phyloP scores from a whole-genome alignment of 2,113 vertebrate species.

The Myocastor coypus region DNA sequence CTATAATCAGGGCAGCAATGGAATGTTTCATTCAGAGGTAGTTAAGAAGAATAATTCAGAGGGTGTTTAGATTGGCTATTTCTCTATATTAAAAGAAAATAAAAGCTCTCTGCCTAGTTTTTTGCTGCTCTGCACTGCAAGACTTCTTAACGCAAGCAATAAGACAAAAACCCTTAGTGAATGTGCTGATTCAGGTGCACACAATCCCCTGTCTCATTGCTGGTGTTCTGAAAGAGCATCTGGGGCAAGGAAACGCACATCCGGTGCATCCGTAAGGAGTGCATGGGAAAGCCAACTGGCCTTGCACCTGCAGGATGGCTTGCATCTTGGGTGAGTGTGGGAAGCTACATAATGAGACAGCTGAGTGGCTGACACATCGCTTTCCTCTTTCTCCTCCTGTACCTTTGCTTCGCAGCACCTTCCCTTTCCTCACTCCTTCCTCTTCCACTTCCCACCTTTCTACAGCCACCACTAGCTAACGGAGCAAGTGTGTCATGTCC shows the following conservation, averaged over 20 bases:
- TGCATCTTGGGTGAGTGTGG: conserved; percentile 77
- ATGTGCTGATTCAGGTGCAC: conserved; percentile 83
- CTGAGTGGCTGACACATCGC: conserved; percentile 69
- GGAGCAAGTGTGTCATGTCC: conserved; percentile 54
- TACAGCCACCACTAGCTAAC: conserved; percentile 34
- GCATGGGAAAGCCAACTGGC: conserved; percentile 71
- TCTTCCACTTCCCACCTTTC: conserved; percentile 14
- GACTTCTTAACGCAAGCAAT: conserved; percentile 60
- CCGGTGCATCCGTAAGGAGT: conserved; percentile 77
- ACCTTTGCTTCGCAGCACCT: not conserved
- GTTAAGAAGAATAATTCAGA: conserved; percentile 40
- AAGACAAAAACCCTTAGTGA: conserved; percentile 65
- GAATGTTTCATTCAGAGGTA: conserved; percentile 16
- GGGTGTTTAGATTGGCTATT: conserved; percentile 63
- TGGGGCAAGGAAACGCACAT: conserved; percentile 77
- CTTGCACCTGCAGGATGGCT: conserved; percentile 81
- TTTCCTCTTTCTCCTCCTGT: conserved; percentile 28
- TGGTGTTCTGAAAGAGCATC: conserved; percentile 75
- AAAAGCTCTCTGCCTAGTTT: conserved; percentile 11
- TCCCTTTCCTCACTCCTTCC: not conserved
- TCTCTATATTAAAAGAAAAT: conserved; percentile 31
- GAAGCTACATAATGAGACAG: conserved; percentile 79
- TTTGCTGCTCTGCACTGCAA: conserved; percentile 44
- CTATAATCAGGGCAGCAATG: not conserved
- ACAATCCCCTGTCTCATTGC: conserved; percentile 75